Evolutionary conservation across 2,797 vertebrate species (phyloP).

Genomic region (Cichlasoma orientale): DNA sequence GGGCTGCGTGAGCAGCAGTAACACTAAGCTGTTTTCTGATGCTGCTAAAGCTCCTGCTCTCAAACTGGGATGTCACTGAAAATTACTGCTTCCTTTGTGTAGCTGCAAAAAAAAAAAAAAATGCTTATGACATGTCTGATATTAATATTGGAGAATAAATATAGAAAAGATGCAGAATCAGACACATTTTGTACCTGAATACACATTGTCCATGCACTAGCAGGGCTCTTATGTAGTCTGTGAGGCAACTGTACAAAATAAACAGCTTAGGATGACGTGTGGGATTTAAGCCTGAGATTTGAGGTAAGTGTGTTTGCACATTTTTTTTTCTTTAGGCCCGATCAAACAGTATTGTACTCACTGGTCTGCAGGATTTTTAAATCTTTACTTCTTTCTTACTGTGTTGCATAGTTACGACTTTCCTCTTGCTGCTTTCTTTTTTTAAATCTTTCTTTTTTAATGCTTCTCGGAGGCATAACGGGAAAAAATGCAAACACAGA

Average conservation of each 20-base stretch:
- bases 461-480: conserved; percentile 27
- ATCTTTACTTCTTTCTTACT: conserved; percentile 12
- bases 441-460: conserved; percentile 32
- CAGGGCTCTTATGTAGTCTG: background rate
- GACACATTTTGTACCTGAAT: conserved; percentile 2
- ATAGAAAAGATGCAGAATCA: conserved; percentile 12
- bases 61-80: conserved; percentile 4
- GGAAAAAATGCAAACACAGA: conserved; percentile 1
- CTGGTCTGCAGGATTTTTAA: conserved; percentile 4
- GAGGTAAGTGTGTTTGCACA: conserved; percentile 6
- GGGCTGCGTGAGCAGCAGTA: conserved; percentile 8
- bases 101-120: background rate
- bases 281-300: conserved; percentile 7
- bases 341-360: conserved; percentile 15
- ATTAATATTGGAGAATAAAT: conserved; percentile 9
- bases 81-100: background rate
- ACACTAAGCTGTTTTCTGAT: background rate
- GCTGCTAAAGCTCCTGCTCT: background rate
- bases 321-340: conserved; percentile 6
- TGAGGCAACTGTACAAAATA: conserved; percentile 9
- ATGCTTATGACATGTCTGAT: background rate
- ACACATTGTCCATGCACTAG: background rate
- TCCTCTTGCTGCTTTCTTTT: conserved; percentile 8
- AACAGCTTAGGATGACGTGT: background rate
- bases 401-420: conserved; percentile 3